These are phyloP conservation scores for Metallyticus violacea DNA, from an alignment of 2,888 invertebrate species.

Conservation along the genomic window DNA sequence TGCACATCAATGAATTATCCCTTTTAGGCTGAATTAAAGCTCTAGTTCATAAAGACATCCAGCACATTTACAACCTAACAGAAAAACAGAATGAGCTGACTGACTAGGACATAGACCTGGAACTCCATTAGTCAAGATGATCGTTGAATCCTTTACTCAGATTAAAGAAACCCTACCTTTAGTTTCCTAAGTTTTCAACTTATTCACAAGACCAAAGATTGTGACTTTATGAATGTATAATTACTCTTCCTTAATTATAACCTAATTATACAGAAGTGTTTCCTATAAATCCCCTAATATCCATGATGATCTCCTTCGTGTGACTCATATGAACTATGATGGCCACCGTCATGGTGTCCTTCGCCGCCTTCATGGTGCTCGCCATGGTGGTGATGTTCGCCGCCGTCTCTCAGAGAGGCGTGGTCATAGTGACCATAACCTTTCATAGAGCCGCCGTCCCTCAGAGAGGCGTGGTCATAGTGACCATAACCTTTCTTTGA, in stretches of 20 bases:
- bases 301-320: conserved; percentile 13
- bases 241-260: too few relatives aligned
- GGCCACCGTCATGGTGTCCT: conserved; percentile 22
- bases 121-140: conserved; percentile 7
- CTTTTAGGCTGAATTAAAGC: too few relatives aligned
- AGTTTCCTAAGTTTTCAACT: too few relatives aligned
- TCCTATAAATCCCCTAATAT: not conserved
- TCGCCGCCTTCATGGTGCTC: conserved; percentile 36
- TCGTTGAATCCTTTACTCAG: too few relatives aligned
- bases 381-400: conserved; percentile 9
- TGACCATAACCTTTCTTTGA: conserved; percentile 25
- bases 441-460: not conserved
- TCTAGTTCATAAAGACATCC: too few relatives aligned
- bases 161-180: too few relatives aligned
- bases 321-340: too few relatives aligned
- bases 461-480: conserved; percentile 35
- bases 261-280: too few relatives aligned
- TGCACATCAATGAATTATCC: too few relatives aligned
- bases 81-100: conserved; percentile 31
- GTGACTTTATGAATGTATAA: too few relatives aligned
- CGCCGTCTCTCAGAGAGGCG: not conserved
- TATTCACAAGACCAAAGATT: too few relatives aligned
- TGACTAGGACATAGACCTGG: conserved; percentile 50
- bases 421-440: not conserved
- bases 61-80: too few relatives aligned